Base-by-base conservation (phyloP, 1,140 invertebrate species). In the Rhagoletis pomonella region DNA sequence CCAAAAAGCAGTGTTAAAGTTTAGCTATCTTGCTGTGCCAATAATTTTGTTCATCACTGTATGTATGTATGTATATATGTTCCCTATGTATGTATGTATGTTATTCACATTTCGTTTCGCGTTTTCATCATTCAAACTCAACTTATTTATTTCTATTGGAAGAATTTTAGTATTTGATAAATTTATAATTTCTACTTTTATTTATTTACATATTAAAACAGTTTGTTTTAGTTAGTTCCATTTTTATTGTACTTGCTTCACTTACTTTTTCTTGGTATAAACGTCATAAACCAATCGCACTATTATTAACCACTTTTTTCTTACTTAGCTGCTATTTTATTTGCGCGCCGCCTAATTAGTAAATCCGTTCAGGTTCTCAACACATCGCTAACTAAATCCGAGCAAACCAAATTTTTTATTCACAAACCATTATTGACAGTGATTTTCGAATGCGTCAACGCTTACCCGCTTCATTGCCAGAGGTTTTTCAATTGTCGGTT, bases 311-410 rank as follows among this genome's bases (percentile, higher is more conserved):
- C 47, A 55, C 47, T 50, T 17, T 55, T 58, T 10, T 47, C 29
- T 29, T 29, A 29, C 29, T 29, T 29, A 4, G 47, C 73, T 81
- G 55, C 19, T 81, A n/a, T 81, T 5, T 7, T 67, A 67, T 42
- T 67, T 19, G 12, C 67, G 67, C 73, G 67, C 67, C 39, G 44
- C 6, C 73, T 81, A 19, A n/a, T 81, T 58, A 81, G 19, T 47
- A 81, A 81, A 81, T 81, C 73, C 47, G 73, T 55, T 81, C 73
- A 81, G 47, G 73, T 55, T 55, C 47, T 81, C 73, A 55, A 81
- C 73, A 81, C 73, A 55, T 81, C 50, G 73, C 42, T 47, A 55
- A 81, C 73, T 81, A 81, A 81, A 81, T 81, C 55, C 73, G 73
- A 81, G 50, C 73, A 81, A 81, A 47, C 73, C 47, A 47, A 77